A percentile compares a stretch with the other conserved stretches of the same genome.
Evolutionary conservation across 2,888 invertebrate species (phyloP).

Genomic region (Eristalinus aeneus): DNA sequence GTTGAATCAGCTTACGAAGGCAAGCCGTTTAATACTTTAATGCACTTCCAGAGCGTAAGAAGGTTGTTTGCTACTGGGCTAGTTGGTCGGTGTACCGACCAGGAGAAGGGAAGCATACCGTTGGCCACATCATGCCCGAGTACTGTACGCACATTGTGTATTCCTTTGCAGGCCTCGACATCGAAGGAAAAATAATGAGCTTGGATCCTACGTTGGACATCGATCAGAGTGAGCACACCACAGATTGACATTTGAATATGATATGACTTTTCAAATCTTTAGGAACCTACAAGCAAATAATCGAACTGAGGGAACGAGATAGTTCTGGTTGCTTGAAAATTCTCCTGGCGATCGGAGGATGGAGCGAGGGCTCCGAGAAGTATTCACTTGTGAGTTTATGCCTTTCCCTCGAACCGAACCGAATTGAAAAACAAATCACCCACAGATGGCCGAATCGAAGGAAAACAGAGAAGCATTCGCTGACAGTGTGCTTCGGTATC

Average conservation of each 20-base stretch:
- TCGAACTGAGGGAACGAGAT: conserved; percentile 79
- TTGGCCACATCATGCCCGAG: conserved; percentile 80
- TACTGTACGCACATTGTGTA: conserved; percentile 82
- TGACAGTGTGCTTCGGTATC: conserved; percentile 79
- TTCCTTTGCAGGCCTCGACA: conserved; percentile 81
- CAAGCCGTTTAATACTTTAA: neutral
- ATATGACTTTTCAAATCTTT: neutral
- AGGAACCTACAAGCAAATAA: conserved; percentile 78
- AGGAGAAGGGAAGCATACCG: conserved; percentile 78
- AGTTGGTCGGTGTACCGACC: conserved; percentile 81
- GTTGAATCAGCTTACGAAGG: neutral
- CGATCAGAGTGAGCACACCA: conserved; percentile 13
- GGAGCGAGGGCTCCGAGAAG: conserved; percentile 81
- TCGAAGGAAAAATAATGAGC: conserved; percentile 79
- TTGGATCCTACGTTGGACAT: conserved; percentile 80
- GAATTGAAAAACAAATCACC: neutral
- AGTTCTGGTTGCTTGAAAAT: conserved; percentile 78
- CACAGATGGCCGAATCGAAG: conserved; percentile 79
- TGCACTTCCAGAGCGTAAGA: conserved; percentile 33
- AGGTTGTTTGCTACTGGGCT: conserved; percentile 81
- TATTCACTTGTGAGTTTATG: conserved; percentile 78
- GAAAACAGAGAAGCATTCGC: conserved; percentile 79
- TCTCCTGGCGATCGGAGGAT: conserved; percentile 81
- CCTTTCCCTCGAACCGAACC: neutral
- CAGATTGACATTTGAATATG: neutral